These are phyloP conservation scores for Hydrozoanthus gracilis DNA, from an alignment of 92 coral and sea anemone genomes.

Conservation along the genomic window DNA sequence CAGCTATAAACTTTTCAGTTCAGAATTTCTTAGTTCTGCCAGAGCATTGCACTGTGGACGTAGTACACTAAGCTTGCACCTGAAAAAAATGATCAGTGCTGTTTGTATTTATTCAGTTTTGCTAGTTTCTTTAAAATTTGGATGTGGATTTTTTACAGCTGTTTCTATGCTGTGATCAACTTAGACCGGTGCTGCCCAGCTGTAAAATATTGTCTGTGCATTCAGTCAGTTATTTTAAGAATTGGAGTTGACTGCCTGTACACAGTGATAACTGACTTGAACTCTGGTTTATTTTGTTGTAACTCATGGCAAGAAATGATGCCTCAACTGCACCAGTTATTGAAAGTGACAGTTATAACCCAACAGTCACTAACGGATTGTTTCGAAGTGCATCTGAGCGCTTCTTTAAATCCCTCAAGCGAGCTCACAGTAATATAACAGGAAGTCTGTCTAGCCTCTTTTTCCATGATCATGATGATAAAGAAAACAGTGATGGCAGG, in stretches of 20 bases:
- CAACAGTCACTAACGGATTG: conserved; percentile 57
- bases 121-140: not conserved
- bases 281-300: not conserved
- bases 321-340: conserved; percentile 6
- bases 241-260: not conserved
- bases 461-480: conserved; percentile 38
- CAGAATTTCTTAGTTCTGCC: not conserved
- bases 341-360: conserved; percentile 17
- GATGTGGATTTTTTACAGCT: not conserved
- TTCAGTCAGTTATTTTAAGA: not conserved
- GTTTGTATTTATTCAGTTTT: not conserved
- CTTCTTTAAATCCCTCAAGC: conserved; percentile 72
- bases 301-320: conserved; percentile 32
- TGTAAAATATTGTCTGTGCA: not conserved
- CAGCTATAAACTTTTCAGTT: not conserved
- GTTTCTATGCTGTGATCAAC: not conserved
- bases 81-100: not conserved
- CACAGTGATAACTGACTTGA: not conserved
- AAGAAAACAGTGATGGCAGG: conserved; percentile 17
- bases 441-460: conserved; percentile 77
- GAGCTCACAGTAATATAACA: conserved; percentile 74
- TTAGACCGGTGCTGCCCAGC: not conserved
- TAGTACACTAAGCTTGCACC: not conserved
- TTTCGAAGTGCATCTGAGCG: conserved; percentile 79
- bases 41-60: not conserved